Base-by-base conservation (phyloP, 2,113 vertebrate species). In the Melanerpes aurifrons region DNA sequence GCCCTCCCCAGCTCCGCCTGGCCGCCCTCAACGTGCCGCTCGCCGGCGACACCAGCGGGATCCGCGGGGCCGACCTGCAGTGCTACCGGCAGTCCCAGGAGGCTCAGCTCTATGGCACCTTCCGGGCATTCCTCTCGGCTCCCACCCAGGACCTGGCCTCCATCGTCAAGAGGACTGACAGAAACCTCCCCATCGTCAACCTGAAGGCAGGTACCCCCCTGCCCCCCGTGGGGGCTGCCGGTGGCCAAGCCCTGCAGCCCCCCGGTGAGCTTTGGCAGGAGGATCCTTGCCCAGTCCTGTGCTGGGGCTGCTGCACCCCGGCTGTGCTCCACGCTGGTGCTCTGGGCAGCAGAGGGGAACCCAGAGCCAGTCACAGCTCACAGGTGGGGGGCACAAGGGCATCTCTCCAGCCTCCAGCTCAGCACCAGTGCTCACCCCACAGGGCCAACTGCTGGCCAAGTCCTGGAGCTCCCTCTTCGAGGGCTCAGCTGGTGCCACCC, bases 11-110 rank as follows among this genome's bases (percentile, higher is more conserved):
- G 96, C 96, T 98, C 68, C 96, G 92, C 11, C 70, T 97, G 81
- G 92, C 92, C 4, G 97, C 97, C 15, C 90, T 97, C 28, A 96
- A 97, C 9, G 56, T 94, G 48, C 94, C 95, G 18, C 92, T 97
- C 1, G 8, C 90, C 0, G 96, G 94, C 0, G 73, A 94, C 16
- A 96, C 97, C 94, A 96, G 89, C 1, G 97, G 97, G 61, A 63
- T 97, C 72, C 92, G 92, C 1, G 97, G 97, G 0, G 96, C 92
- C 1, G 97, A 98, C 91, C 92, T 97, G 32, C 96, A 97, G 90
- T 97, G 97, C 87, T 92, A 97, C 95, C 91, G 86, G n/a, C 97
- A 98, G 90, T 90, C 97, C 0, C 96, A 95, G 92, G 94, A 98
- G 83, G 95, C 96, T 13, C 63, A 40, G n/a, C 93, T 97, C 53